A percentile compares a stretch with the other conserved stretches of the same genome.
phyloP scores from a whole-genome alignment of 2,113 vertebrate genomes.

The Odontesthes bonariensis region DNA sequence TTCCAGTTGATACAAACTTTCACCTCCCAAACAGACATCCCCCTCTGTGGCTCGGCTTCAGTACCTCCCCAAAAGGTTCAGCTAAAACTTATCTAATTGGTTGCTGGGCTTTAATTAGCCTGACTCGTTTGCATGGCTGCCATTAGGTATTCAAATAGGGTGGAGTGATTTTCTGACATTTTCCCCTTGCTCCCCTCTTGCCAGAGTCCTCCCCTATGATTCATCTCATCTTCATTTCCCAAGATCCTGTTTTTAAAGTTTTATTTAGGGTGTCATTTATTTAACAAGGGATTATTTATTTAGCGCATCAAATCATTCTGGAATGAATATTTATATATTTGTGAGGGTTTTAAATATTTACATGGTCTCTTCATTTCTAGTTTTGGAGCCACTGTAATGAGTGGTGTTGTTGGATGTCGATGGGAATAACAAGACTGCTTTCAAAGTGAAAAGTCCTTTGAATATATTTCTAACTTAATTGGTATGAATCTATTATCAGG shows the following conservation, averaged over 20 bases:
- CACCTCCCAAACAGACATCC: slow-evolving; percentile 42
- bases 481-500: slow-evolving; percentile 83
- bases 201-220: slow-evolving; percentile 75
- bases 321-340: slow-evolving; percentile 89
- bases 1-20: slow-evolving; percentile 35
- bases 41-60: slow-evolving; percentile 48
- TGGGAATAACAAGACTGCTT: slow-evolving; percentile 84
- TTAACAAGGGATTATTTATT: slow-evolving; percentile 90
- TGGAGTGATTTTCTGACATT: slow-evolving; percentile 83
- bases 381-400: slow-evolving; percentile 83
- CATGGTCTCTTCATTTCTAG: slow-evolving; percentile 80
- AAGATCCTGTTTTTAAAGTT: slow-evolving; percentile 86
- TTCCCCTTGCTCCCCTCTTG: slow-evolving; percentile 50
- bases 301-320: slow-evolving; percentile 87
- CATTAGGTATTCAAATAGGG: slow-evolving; percentile 78
- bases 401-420: slow-evolving; percentile 83
- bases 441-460: slow-evolving; percentile 87
- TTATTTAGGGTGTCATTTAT: slow-evolving; percentile 89
- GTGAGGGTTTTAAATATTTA: slow-evolving; percentile 86
- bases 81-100: slow-evolving; percentile 75
- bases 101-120: slow-evolving; percentile 80
- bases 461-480: slow-evolving; percentile 84
- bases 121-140: slow-evolving; percentile 77
- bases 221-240: slow-evolving; percentile 85
- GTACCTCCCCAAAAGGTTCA: slow-evolving; percentile 68